These are phyloP conservation scores for Drepana arcuata DNA, from an alignment of 1,140 invertebrate species.

Conservation along the genomic window DNA sequence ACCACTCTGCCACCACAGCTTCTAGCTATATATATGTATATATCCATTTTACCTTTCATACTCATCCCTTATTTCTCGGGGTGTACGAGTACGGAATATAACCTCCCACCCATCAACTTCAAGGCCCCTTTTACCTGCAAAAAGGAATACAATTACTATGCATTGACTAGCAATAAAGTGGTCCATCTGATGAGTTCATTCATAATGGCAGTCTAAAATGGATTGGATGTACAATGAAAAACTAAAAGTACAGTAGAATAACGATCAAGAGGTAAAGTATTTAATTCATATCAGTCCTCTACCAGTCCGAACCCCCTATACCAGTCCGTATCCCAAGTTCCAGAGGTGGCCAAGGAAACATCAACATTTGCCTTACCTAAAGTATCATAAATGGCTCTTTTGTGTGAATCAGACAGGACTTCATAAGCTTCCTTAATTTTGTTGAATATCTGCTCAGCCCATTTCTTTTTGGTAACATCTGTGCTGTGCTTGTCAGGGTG, in stretches of 20 bases:
- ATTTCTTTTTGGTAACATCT: constrained; percentile 83
- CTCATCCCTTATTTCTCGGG: constrained; percentile 94
- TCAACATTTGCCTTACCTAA: constrained; percentile 49
- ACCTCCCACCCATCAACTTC: constrained; percentile 95
- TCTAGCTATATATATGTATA: too few species aligned
- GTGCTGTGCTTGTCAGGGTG: constrained; percentile 94
- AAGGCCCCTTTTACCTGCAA: constrained; percentile 76
- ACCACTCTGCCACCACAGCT: too few species aligned
- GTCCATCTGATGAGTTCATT: too few species aligned
- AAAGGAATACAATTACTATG: constrained; percentile 22
- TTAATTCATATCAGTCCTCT: too few species aligned
- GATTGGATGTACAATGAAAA: constrained; percentile 7
- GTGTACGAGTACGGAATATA: constrained; percentile 89
- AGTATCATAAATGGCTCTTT: constrained; percentile 72
- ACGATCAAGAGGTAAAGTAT: constrained; percentile 1
- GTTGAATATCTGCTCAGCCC: constrained; percentile 93
- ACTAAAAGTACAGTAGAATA: constrained; percentile 16
- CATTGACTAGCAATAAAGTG: neutral
- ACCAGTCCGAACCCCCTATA: too few species aligned
- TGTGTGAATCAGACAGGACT: constrained; percentile 75
- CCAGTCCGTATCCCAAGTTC: too few species aligned
- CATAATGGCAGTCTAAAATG: too few species aligned
- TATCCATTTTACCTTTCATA: constrained; percentile 85
- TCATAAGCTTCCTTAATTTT: constrained; percentile 95
- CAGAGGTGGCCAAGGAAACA: too few species aligned